A percentile compares a stretch with the other conserved stretches of the same genome.
phyloP scores from a whole-genome alignment of 2,113 vertebrate species.

The Gallinago jamesoni region DNA sequence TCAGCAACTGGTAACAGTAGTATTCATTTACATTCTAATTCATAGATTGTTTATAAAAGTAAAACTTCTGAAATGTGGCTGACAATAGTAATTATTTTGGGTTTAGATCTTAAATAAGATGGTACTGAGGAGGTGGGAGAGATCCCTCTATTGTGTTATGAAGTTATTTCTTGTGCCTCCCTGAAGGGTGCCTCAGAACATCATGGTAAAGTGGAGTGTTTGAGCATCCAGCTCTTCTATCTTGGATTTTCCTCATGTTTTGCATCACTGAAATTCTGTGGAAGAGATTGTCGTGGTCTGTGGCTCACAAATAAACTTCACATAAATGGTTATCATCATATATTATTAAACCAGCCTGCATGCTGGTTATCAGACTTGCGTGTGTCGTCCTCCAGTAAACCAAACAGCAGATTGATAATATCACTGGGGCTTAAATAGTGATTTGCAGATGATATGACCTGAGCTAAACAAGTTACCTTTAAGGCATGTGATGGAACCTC shows the following conservation, averaged over 20 bases:
- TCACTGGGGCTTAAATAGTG: neutral
- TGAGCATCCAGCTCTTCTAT: neutral
- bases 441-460: neutral
- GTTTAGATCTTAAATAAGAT: neutral
- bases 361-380: neutral
- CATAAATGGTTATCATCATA: neutral
- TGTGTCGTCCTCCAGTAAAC: neutral
- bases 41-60: neutral
- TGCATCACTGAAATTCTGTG: neutral
- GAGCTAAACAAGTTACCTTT: neutral
- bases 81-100: neutral
- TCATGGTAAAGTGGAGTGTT: neutral
- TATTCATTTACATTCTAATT: neutral
- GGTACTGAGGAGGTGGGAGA: neutral
- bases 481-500: neutral
- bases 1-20: conserved; percentile 93
- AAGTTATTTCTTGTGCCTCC: neutral
- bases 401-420: neutral
- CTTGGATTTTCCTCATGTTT: neutral
- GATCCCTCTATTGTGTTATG: neutral
- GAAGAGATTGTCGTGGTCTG: neutral
- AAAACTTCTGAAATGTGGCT: neutral
- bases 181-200: too few species aligned
- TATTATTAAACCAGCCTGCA: neutral
- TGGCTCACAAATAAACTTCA: neutral